A percentile compares a stretch with the other conserved stretches of the same genome.
Evolutionary conservation across 2,888 invertebrate species (phyloP).

Genomic region (Chrysolina oricalcia): DNA sequence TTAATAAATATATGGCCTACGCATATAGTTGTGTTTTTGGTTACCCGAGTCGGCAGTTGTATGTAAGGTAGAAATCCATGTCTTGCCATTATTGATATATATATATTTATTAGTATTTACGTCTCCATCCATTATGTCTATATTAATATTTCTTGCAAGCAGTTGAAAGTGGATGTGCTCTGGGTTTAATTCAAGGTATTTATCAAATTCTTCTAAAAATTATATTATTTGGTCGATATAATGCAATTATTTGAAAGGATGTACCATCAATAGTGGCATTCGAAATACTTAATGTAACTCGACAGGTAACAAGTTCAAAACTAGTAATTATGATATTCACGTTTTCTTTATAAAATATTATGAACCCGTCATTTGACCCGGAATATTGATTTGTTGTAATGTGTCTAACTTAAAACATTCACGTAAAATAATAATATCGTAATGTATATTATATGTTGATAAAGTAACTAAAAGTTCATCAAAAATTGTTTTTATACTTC

Average conservation of each 20-base stretch:
- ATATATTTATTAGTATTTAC: constrained; percentile 37
- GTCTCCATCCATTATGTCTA: constrained; percentile 33
- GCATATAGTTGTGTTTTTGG: no score
- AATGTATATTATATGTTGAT: constrained; percentile 31
- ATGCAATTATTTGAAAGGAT: constrained; percentile 36
- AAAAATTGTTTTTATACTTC: no score
- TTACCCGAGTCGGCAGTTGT: constrained; percentile 40
- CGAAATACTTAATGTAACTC: constrained; percentile 31
- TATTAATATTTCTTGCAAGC: no score
- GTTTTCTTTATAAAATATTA: constrained; percentile 34
- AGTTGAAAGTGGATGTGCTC: constrained; percentile 33
- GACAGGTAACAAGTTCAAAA: constrained; percentile 37
- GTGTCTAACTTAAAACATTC: constrained; percentile 33
- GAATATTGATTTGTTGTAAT: constrained; percentile 37
- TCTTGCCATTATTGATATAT: constrained; percentile 39
- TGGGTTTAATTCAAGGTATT: constrained; percentile 38
- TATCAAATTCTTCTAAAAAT: constrained; percentile 37
- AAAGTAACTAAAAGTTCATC: no score
- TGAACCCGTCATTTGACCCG: constrained; percentile 28
- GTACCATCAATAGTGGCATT: constrained; percentile 36
- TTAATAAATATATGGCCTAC: no score
- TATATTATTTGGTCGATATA: constrained; percentile 37
- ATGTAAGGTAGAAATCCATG: constrained; percentile 38
- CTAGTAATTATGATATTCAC: constrained; percentile 29
- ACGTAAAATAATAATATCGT: constrained; percentile 32